Base-by-base conservation (phyloP, 2,113 vertebrate species). In the Hypanus sabinus region DNA sequence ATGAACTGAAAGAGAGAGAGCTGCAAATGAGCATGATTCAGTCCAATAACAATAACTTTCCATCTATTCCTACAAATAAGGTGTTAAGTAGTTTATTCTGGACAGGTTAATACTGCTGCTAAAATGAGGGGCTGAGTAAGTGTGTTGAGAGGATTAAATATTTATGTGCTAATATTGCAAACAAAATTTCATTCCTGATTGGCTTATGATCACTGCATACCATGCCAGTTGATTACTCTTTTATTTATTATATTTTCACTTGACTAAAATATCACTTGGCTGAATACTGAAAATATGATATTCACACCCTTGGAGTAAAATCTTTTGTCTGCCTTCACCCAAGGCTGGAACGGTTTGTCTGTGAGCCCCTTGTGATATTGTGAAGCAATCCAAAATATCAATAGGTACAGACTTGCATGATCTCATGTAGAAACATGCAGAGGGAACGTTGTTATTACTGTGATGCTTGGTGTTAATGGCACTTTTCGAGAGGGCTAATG, bases 381-480 rank as follows among this genome's bases (percentile, higher is more conserved):
- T 68, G 30, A 65, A 30, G 60, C 85, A 90, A 18, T 65, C 30
- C n/a, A 90, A 90, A n/a, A 90, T 85, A 85, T 85, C 81, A 85
- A 57, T 57, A 57, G 81, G 55, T 30, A 85, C 30, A 90, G 85
- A 68, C 60, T 8, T 65, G 85, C 60, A 68, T n/a, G 60, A 90
- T 90, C 60, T 90, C 60, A 65, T 65, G 60, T 90, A 65, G 60
- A 90, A 90, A 90, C 85, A 62, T 88, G 85, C n/a, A 62, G 60
- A 90, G n/a, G 7, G 46, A 55, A 83, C 6, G 24, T 55, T 83
- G 55, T 83, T 57, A 55, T 83, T 79, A 79, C 33, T 57, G 57
- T 2, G 57, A 90, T 20, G 85, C 14, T 90, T 90, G 85, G 85
- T 60, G 85, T 68, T 90, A 90, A 90, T 65, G 60, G 85, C 60